Evolutionary conservation across 1,140 invertebrate genomes (phyloP), one percentile per base, ranked within the genome.

Genomic region (Stegodyphus mimosarum): DNA sequence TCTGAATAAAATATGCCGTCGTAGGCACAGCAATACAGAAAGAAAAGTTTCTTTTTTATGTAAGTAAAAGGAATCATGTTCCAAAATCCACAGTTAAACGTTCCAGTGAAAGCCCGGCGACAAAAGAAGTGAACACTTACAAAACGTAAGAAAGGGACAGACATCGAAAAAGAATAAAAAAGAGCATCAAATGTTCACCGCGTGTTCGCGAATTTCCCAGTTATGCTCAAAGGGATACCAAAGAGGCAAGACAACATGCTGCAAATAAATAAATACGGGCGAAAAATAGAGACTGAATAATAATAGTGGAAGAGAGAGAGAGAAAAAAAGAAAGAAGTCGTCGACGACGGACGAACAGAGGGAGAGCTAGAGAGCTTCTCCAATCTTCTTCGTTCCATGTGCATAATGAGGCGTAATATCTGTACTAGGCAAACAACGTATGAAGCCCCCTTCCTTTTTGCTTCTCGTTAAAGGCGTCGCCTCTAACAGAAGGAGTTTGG

Each of bases 381-480:
- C 51, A 17, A 73, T n/a, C 55, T 73, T 66, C 52, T 73, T 73
- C 60, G 64, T 81, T 73, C 55, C 69, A 64, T n/a, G 71, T 84
- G 81, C 81, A 84, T 84, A 84, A 84, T 84, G 81, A 84, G 72
- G 71, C 81, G 81, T 84, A 84, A 84, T 84, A 84, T 84, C 81
- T 84, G 81, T 84, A 84, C 81, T 84, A 84, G 72, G 81, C 81
- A 84, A 84, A 84, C 81, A 84, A 83, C 80, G 72, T 69, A 83
- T 60, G 70, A 69, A 73, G 70, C 52, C 71, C 69, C 17, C 49
- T 76, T 84, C 51, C 64, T 66, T 84, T 66, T 83, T 83, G 55
- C 73, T 73, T 60, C 72, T 84, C 81, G 81, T 84, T 84, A 84
- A 81, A 84, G 81, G 81, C 81, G 81, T 84, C 81, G 81, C 73